Conservation (phyloP, 2,888 invertebrate genomes). For the Bellardia pandia region DNA sequence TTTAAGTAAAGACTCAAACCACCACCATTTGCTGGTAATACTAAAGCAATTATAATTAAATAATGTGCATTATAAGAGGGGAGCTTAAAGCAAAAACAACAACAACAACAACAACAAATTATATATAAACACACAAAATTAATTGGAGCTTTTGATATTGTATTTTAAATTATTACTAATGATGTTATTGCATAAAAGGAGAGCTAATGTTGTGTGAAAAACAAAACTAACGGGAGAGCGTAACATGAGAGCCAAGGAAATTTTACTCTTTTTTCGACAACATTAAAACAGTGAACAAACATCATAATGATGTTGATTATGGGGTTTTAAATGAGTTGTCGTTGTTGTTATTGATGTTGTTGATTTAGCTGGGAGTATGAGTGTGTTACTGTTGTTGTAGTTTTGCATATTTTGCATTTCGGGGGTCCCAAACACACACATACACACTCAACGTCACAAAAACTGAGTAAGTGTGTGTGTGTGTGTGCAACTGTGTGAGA, state of each 20-base stretch:
- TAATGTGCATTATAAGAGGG: constrained; percentile 66
- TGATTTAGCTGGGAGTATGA: constrained; percentile 12
- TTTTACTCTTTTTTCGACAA: constrained; percentile 21
- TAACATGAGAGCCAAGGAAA: constrained; percentile 5
- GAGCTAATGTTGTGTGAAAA: constrained; percentile 40
- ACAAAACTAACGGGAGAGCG: constrained; percentile 26
- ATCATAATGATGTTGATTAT: constrained; percentile 69
- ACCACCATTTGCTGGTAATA: constrained; percentile 64
- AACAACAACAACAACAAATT: constrained; percentile 3
- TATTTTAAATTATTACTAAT: constrained; percentile 68
- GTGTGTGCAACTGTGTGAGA: constrained; percentile 59
- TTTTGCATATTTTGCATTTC: constrained; percentile 73
- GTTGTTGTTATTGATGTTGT: neutral
- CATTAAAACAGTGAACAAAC: constrained; percentile 57
- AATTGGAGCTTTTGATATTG: constrained; percentile 71
- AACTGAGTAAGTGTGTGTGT: constrained; percentile 43
- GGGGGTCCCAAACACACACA: constrained; percentile 61
- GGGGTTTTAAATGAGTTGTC: constrained; percentile 31
- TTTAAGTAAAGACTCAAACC: constrained; percentile 67
- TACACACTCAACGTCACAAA: constrained; percentile 48
- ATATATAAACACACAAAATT: constrained; percentile 52
- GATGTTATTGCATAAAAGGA: constrained; percentile 62
- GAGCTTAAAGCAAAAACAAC: constrained; percentile 34
- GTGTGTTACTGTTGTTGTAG: constrained; percentile 34
- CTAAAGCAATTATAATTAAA: constrained; percentile 70